phyloP scores from a whole-genome alignment of 2,113 vertebrate species.

The Rhizomys pruinosus region DNA sequence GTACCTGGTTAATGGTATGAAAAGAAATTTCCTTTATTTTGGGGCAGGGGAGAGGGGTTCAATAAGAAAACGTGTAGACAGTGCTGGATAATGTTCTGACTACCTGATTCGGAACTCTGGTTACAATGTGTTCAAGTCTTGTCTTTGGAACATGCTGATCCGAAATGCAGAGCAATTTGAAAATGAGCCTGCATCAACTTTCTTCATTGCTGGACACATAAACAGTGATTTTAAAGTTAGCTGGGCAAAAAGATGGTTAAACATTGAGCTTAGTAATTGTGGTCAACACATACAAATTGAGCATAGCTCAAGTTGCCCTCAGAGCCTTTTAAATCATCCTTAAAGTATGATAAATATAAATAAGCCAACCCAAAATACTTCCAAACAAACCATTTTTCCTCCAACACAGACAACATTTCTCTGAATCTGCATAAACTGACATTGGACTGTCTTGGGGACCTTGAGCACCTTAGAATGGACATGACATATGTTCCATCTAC shows the following conservation, averaged over 20 bases:
- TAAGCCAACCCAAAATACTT: constrained; percentile 6
- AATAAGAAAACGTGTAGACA: background rate
- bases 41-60: too few relatives aligned
- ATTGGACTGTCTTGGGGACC: rapidly evolving
- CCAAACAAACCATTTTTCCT: background rate
- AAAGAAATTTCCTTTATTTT: constrained; percentile 24
- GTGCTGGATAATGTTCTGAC: background rate
- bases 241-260: background rate
- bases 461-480: background rate
- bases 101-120: background rate
- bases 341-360: constrained; percentile 41
- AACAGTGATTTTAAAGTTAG: background rate
- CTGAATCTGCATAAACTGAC: background rate
- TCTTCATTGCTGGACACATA: background rate
- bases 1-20: background rate
- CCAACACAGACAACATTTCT: background rate
- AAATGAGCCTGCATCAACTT: background rate
- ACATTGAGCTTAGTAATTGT: background rate
- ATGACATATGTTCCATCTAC: rapidly evolving
- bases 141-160: background rate
- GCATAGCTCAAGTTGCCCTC: background rate
- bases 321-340: constrained; percentile 45
- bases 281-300: constrained; percentile 10
- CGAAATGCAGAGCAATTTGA: constrained; percentile 32
- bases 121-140: background rate